phyloP scores from a whole-genome alignment of 2,797 vertebrate genomes.

The Rhyacichthys aspro region DNA sequence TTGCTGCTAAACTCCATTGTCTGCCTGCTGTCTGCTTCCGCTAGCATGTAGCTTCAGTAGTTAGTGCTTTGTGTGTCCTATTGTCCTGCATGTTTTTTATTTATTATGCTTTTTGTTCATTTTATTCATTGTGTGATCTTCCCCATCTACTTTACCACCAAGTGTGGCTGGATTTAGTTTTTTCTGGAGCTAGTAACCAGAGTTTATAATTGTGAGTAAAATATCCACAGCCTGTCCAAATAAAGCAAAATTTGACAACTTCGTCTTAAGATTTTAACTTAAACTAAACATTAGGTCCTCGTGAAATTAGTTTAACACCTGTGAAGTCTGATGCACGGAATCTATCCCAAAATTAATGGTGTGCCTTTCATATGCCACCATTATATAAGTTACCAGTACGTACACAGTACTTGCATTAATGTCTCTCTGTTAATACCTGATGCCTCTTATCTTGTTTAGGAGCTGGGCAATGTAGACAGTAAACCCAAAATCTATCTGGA shows the following conservation, averaged over 20 bases:
- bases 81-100: constrained; percentile 45
- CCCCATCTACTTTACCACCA: constrained; percentile 1
- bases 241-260: not conserved
- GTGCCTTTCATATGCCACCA: not conserved
- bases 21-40: constrained; percentile 37
- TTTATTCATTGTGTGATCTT: constrained; percentile 7
- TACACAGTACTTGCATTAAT: not conserved
- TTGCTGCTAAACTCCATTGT: constrained; percentile 41
- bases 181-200: not conserved
- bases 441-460: constrained; percentile 81
- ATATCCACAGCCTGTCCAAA: no score
- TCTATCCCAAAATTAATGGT: no score
- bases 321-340: not conserved
- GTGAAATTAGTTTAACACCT: not conserved
- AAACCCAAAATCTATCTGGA: constrained; percentile 78
- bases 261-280: no score
- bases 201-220: constrained; percentile 1
- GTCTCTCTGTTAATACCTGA: no score
- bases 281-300: not conserved
- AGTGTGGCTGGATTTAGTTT: constrained; percentile 17
- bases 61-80: constrained; percentile 30
- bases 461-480: constrained; percentile 82
- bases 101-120: constrained; percentile 7
- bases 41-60: constrained; percentile 41
- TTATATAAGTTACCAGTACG: not conserved